Evolutionary conservation across 1,140 invertebrate genomes (phyloP), one percentile per base, ranked within the genome.

Genomic region (Drosophila lacteicornis): DNA sequence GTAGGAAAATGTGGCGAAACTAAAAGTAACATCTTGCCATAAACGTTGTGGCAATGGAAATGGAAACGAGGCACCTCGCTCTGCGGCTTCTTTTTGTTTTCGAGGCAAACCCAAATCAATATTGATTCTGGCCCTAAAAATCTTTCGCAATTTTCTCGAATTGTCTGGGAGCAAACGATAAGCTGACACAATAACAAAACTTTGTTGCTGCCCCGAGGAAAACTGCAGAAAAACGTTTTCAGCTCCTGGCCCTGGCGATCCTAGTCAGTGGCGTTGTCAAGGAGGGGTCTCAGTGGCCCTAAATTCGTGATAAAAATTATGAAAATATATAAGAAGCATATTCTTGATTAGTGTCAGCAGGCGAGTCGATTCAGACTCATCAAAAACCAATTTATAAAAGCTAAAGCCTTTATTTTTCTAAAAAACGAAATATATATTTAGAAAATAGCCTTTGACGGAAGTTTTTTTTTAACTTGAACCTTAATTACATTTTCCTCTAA

Each of bases 71-170:
- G 36, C 17, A 12, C 15, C 13, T 27, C 6, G 58, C 30, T 60
- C 27, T 46, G 17, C 42, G 19, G 11, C n/a, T 42, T n/a, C 15
- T 27, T 25, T 22, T 56, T 62, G 27, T 56, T 45, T 55, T 38
- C 15, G 40, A 22, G 7, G 61, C 40, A 68, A 70, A 49, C 56
- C 75, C 75, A 78, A 78, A 69, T 78, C 75, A 78, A 78, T 78
- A 78, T 78, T 69, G 75, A 53, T 59, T 77, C 65, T 60, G 56
- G 56, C 38, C 43, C 50, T 33, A 77, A 77, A 55, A 55, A 45
- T 60, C 62, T 69, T 77, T 69, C 1, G 36, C 50, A 77, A 50
- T 76, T 76, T n/a, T 36, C 53, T 45, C 25, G 33, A 59, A 55
- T 33, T 59, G 61, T 36, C 61, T 42, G 74, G 53, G 36, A 53